Evolutionary conservation across 1,140 invertebrate genomes (phyloP).

Genomic region (Glomeris maerens): DNA sequence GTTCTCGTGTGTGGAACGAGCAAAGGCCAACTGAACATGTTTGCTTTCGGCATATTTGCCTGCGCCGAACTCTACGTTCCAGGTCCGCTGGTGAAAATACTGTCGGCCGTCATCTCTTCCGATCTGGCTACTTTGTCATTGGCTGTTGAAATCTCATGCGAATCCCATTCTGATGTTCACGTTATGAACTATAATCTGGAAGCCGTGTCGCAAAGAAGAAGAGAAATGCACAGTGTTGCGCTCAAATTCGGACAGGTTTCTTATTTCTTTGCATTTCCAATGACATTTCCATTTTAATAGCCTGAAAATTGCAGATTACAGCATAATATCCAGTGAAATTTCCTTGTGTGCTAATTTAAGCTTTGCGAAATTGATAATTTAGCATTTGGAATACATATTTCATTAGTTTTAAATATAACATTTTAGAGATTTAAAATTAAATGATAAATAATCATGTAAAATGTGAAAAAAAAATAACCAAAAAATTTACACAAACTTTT

Average conservation of each 20-base stretch:
- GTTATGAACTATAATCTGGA: background rate
- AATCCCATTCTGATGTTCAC: background rate
- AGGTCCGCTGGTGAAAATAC: slow-evolving; percentile 16
- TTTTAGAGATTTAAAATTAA: too few relatives aligned
- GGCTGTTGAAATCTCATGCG: slow-evolving; percentile 18
- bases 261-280: too few relatives aligned
- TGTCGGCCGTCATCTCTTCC: slow-evolving; percentile 27
- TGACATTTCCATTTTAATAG: too few relatives aligned
- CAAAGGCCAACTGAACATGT: slow-evolving; percentile 53
- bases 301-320: too few relatives aligned
- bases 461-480: too few relatives aligned
- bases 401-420: too few relatives aligned
- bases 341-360: too few relatives aligned
- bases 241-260: slow-evolving; percentile 57
- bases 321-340: too few relatives aligned
- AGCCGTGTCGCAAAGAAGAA: slow-evolving; percentile 45
- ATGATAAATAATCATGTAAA: too few relatives aligned
- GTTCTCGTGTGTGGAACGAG: slow-evolving; percentile 63
- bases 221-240: slow-evolving; percentile 52
- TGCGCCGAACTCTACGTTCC: slow-evolving; percentile 43
- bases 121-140: slow-evolving; percentile 32
- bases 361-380: too few relatives aligned
- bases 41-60: slow-evolving; percentile 69
- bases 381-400: too few relatives aligned
- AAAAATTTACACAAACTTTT: too few relatives aligned